A percentile compares a stretch with the other conserved stretches of the same genome.
Evolutionary conservation across 2,888 invertebrate species (phyloP).

Genomic region (Acrobasis repandana): DNA sequence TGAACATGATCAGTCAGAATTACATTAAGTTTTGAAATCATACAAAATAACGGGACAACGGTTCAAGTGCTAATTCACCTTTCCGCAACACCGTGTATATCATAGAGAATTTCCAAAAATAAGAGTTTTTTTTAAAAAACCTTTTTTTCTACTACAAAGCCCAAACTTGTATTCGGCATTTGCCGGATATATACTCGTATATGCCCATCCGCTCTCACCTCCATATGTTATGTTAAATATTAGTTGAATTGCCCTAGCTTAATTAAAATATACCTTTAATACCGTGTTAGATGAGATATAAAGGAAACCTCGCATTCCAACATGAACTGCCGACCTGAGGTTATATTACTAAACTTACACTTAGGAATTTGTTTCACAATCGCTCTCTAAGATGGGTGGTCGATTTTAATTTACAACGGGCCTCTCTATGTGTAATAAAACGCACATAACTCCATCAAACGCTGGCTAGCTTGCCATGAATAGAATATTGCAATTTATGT

Average conservation of each 20-base stretch:
- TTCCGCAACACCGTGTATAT: too few relatives aligned
- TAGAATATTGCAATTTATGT: background rate
- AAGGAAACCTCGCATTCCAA: background rate
- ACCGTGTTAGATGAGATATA: background rate
- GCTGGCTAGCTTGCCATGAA: background rate
- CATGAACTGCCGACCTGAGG: background rate
- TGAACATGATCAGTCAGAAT: too few relatives aligned
- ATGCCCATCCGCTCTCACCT: background rate
- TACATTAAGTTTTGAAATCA: too few relatives aligned
- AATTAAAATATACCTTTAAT: background rate
- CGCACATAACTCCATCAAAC: background rate
- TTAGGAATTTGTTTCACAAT: slow-evolving; percentile 1
- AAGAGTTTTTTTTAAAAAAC: too few relatives aligned
- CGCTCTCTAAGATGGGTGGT: background rate
- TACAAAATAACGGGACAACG: too few relatives aligned
- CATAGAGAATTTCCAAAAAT: too few relatives aligned
- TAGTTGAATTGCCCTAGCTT: background rate
- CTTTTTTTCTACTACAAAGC: too few relatives aligned
- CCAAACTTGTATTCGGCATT: too few relatives aligned
- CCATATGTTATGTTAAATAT: background rate
- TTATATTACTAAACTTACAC: too few relatives aligned
- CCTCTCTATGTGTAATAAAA: slow-evolving; percentile 4
- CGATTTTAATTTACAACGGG: slow-evolving; percentile 1
- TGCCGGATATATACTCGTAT: background rate
- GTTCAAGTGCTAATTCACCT: too few relatives aligned